These are phyloP conservation scores for Rutilus rutilus DNA, from an alignment of 2,113 vertebrate genomes.

Conservation along the genomic window DNA sequence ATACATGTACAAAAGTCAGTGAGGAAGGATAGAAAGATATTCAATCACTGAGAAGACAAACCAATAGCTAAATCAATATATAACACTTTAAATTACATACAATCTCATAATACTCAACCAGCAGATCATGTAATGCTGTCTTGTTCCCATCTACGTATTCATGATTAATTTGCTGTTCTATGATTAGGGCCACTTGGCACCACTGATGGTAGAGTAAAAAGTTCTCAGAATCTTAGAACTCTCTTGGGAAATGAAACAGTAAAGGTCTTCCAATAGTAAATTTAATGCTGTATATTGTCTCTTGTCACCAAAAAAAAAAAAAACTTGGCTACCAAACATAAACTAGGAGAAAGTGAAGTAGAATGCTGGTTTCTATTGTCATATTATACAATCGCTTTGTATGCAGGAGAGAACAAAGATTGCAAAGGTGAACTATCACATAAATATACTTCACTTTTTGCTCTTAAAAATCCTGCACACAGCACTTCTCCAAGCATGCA, in stretches of 20 bases:
- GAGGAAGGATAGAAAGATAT: conserved; percentile 6
- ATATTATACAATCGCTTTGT: neutral
- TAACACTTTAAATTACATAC: neutral
- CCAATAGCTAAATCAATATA: neutral
- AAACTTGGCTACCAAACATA: neutral
- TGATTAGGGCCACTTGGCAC: neutral
- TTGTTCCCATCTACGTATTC: neutral
- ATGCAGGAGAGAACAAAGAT: neutral
- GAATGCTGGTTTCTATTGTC: conserved; percentile 1
- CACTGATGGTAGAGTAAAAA: too few species aligned
- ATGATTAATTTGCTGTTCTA: neutral
- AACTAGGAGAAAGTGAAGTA: conserved; percentile 21
- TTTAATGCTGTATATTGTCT: neutral
- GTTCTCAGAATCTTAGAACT: neutral
- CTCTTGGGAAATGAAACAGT: neutral
- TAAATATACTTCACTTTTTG: neutral
- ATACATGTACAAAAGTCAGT: conserved; percentile 15
- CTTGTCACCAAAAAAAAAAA: conserved; percentile 4
- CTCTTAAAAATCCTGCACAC: neutral
- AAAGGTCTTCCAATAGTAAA: neutral
- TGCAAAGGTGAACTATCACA: neutral
- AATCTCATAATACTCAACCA: neutral
- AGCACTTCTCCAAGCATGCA: neutral
- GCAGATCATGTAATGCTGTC: neutral
- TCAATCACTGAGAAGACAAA: neutral